Base-by-base conservation (phyloP, 64 coral and sea anemone species). In the Montipora foliosa region DNA sequence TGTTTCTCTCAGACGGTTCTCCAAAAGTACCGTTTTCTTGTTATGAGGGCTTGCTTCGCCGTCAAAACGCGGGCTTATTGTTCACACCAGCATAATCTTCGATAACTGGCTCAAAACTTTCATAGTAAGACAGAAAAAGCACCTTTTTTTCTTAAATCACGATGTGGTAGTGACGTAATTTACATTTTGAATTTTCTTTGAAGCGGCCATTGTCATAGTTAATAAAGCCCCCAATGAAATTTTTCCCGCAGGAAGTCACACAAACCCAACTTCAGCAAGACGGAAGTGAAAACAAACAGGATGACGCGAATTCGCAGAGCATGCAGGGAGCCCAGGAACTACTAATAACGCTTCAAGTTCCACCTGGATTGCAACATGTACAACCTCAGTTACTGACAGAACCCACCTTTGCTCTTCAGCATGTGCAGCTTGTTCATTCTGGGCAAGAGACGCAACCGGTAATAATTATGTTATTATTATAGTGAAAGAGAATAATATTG, bases 331-430 rank as follows among this genome's bases (percentile, higher is more conserved):
- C 88, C 25, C 95, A 97, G 73, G 95, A 97, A 72, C 58, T 97
- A 58, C 52, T 87, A 9, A 93, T 97, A 20, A 97, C 95, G 3
- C 67, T 97, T 50, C 95, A 97, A 77, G 92, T 97, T 12, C 95
- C 95, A 70, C 62, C 89, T 17, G 81, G 81, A 1, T 17, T 92
- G 47, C 94, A 92, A 48, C 82, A 88, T 71, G 75, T 95, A 17
- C 92, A 91, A n/a, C 89, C 82, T 1, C 92, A 97, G 21, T 20
- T 94, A 6, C 8, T 97, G 52, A 60, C 87, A 60, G 95, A 97
- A 13, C 95, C 94, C 12, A 74, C 51, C 57, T 94, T 97, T 77
- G 61, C 92, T 24, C 78, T 97, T 58, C 95, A 97, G 50, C 95
- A 93, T 10, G 92, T 93, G 14, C 81, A 94, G 60, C 80, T 94